Evolutionary conservation across 2,888 invertebrate genomes (phyloP).

Genomic region (Cheilosia variabilis): DNA sequence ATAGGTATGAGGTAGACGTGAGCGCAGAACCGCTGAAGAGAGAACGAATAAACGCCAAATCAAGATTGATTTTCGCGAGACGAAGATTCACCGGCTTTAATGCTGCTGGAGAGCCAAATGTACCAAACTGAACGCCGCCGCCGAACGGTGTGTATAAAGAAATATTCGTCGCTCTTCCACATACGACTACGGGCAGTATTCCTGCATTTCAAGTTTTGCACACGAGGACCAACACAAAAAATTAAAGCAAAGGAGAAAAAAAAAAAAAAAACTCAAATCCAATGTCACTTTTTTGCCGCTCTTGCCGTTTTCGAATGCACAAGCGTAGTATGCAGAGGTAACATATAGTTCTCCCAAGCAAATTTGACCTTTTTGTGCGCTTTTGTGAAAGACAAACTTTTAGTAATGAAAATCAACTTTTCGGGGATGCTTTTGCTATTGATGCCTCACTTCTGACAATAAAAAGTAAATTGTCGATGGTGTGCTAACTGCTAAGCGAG

Average conservation of each 20-base stretch:
- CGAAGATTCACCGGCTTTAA: slow-evolving; percentile 73
- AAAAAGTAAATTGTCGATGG: slow-evolving; percentile 4
- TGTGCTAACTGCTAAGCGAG: slow-evolving; percentile 1
- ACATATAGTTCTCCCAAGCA: slow-evolving; percentile 40
- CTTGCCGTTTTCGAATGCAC: slow-evolving; percentile 71
- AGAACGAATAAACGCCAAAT: slow-evolving; percentile 63
- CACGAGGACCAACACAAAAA: slow-evolving; percentile 44
- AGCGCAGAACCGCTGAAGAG: slow-evolving; percentile 20
- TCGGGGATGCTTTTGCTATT: slow-evolving; percentile 35
- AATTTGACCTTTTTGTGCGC: slow-evolving; percentile 51
- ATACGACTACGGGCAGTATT: slow-evolving; percentile 22
- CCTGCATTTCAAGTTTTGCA: slow-evolving; percentile 75
- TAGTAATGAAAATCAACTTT: slow-evolving; percentile 39
- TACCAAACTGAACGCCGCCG: slow-evolving; percentile 62
- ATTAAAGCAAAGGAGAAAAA: slow-evolving; percentile 49
- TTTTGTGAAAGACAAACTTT: slow-evolving; percentile 19
- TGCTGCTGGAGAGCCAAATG: slow-evolving; percentile 46
- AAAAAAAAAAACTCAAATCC: slow-evolving; percentile 57
- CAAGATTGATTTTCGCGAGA: slow-evolving; percentile 74
- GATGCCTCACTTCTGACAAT: slow-evolving; percentile 25
- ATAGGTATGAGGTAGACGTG: slow-evolving; percentile 7
- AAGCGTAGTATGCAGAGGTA: slow-evolving; percentile 62
- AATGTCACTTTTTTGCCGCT: slow-evolving; percentile 75
- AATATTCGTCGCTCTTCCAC: slow-evolving; percentile 44
- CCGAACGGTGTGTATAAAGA: slow-evolving; percentile 53